phyloP scores from a whole-genome alignment of 2,888 invertebrate genomes.

The Mesorhabditis spiculigera region DNA sequence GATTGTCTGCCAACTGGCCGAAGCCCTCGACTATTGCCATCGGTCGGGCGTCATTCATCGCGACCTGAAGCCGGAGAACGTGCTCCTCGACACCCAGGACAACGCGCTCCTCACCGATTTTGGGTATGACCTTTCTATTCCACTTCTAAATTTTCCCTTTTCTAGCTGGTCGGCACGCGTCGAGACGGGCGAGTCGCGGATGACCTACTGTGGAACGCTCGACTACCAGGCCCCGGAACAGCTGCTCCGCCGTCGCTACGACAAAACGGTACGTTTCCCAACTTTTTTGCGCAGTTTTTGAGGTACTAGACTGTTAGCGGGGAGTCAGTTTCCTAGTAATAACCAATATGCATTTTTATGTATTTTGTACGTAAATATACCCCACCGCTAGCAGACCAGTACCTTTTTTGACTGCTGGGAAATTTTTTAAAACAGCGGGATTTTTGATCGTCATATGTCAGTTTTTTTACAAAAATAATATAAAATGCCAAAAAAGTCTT shows the following conservation, averaged over 20 bases:
- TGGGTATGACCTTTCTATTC: neutral
- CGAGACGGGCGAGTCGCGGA: neutral
- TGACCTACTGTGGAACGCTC: slow-evolving; percentile 1
- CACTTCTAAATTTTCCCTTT: neutral
- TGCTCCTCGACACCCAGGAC: neutral
- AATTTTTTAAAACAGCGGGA: no score
- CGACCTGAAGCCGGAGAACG: slow-evolving; percentile 6
- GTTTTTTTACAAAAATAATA: no score
- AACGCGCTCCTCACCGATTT: neutral
- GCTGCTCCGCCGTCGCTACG: neutral
- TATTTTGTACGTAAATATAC: no score
- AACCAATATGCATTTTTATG: no score
- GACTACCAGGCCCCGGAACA: neutral
- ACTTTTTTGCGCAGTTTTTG: neutral
- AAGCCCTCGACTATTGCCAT: neutral
- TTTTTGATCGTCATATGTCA: no score
- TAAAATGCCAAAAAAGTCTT: no score
- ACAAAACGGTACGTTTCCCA: neutral
- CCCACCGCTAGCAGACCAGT: no score
- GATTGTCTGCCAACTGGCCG: neutral
- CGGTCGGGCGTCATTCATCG: neutral
- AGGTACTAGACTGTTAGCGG: neutral
- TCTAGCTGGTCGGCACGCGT: slow-evolving; percentile 2
- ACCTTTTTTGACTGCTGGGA: no score
- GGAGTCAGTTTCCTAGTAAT: no score